A percentile compares a stretch with the other conserved stretches of the same genome.
These are phyloP conservation scores for Falco naumanni DNA, from an alignment of 2,797 vertebrate genomes.

Conservation along the genomic window DNA sequence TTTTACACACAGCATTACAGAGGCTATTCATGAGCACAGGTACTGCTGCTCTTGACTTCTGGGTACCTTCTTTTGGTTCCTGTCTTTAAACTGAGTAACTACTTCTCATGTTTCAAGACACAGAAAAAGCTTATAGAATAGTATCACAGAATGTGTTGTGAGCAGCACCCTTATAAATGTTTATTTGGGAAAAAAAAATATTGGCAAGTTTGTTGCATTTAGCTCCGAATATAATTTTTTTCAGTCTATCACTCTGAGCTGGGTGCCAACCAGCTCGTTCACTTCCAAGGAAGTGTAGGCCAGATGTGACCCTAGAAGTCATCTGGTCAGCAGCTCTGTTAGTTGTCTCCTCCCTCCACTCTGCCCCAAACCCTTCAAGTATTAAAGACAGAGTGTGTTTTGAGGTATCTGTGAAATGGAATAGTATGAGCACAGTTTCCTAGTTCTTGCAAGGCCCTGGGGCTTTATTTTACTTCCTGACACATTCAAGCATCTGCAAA, in stretches of 20 bases:
- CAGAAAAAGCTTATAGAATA: background rate
- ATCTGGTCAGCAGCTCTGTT: background rate
- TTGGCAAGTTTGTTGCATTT: background rate
- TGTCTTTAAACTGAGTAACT: background rate
- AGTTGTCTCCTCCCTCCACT: background rate
- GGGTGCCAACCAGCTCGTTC: background rate
- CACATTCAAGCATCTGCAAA: background rate
- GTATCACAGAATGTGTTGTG: background rate
- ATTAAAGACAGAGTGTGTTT: background rate
- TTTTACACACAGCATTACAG: background rate
- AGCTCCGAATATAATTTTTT: background rate
- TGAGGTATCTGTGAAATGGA: background rate
- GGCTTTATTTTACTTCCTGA: background rate
- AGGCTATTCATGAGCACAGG: background rate
- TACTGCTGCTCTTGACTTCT: background rate
- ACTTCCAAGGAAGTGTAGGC: background rate
- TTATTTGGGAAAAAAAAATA: background rate
- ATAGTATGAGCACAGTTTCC: background rate
- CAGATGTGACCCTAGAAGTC: background rate
- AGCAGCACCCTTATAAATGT: background rate
- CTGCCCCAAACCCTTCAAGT: fast-evolving
- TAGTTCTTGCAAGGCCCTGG: background rate
- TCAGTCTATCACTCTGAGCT: too few relatives aligned
- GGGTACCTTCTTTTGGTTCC: background rate
- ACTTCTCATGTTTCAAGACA: background rate